Base-by-base conservation (phyloP, 92 coral and sea anemone genomes). In the Scolanthus callimorphus region DNA sequence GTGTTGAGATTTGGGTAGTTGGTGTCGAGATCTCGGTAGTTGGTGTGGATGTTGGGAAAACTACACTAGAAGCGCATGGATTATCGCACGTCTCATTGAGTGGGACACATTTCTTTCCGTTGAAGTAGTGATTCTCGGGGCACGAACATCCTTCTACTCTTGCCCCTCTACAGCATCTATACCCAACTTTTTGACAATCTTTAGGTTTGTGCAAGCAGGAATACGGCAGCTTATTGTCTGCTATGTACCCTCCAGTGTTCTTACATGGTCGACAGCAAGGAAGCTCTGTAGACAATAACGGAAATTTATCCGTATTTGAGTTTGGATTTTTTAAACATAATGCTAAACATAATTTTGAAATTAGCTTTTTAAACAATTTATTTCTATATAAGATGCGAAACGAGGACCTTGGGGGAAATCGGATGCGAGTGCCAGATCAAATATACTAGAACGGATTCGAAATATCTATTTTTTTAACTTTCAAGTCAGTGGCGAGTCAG, bases 81-180 rank as follows among this genome's bases (percentile, higher is more conserved):
- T 62, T 65, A 15, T 69, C 71, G 60, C 97, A 90, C 2, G 74
- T 47, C 49, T 57, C 57, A 1, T 88, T 87, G 27, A 85, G 74
- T 20, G 88, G 88, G 37, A 70, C 89, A 60, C 97, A 90, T 26
- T 80, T 82, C 61, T 85, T 86, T 34, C 97, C 97, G 52, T 90
- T 80, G 54, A 85, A 90, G 67, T 34, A 90, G n/a, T 82, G 65
- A 24, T 74, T 71, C 39, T 51, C 48, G 19, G 97, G 97, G 56
- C 97, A 90, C 17, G 90, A 81, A 47, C 97, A 90, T 6, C 97
- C 97, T 53, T 90, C 97, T 0, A 90, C 97, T 29, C 83, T 84
- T 10, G 92, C 87, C 15, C 95, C 90, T 38, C 95, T 62, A 41
- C 97, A 90, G 51, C 97, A 90, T 39, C 97, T 68, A 12, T 84